Percentiles rank a stretch among this genome's conserved stretches.
Conservation (phyloP, 2,797 vertebrate genomes). For the Thunnus albacares region DNA sequence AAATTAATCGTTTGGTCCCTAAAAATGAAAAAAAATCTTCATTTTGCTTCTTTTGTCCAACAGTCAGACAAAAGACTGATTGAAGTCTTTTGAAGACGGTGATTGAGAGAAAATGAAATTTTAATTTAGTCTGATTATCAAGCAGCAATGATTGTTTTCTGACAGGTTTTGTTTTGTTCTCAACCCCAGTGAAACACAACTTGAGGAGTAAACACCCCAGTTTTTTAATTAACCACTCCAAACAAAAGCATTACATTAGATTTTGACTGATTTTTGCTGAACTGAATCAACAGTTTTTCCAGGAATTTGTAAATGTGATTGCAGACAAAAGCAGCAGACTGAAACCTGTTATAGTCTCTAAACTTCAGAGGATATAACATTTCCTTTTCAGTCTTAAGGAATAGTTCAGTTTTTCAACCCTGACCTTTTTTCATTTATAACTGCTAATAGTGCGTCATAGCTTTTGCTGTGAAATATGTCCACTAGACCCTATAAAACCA, state of each 20-base stretch:
- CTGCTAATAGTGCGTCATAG: no score
- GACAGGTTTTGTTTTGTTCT: no score
- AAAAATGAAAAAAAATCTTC: no score
- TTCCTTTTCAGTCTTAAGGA: neutral
- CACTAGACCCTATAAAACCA: neutral
- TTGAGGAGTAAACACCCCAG: neutral
- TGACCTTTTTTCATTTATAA: neutral
- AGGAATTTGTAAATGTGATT: neutral
- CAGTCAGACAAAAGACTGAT: no score
- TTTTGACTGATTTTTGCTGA: conserved; percentile 1
- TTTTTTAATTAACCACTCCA: neutral
- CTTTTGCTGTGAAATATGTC: neutral
- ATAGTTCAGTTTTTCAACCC: neutral
- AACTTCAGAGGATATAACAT: neutral
- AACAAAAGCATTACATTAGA: neutral
- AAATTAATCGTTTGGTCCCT: neutral
- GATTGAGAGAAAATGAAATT: no score
- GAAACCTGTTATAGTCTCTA: neutral
- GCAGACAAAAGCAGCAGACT: neutral
- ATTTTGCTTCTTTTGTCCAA: no score
- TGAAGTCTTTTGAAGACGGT: no score
- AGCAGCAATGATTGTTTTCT: no score
- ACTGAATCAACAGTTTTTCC: neutral
- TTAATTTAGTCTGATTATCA: no score
- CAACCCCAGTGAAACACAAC: neutral